Evolutionary conservation across 35 echinoderm and acorn worm genomes (phyloP).

Genomic region (Eucidaris tribuloides): DNA sequence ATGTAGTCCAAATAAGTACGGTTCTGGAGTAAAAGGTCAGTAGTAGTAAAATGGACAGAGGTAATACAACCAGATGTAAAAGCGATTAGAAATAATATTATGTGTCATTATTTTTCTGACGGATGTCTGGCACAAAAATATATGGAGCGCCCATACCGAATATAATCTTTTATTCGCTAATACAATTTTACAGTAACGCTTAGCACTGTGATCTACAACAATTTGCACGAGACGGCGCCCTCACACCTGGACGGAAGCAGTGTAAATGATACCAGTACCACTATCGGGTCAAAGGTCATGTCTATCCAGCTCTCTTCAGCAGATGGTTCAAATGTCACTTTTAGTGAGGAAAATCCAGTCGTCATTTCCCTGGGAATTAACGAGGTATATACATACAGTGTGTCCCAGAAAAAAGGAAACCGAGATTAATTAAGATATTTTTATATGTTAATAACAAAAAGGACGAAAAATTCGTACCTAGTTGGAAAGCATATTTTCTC

Average conservation of each 20-base stretch:
- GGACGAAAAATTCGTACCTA: background rate
- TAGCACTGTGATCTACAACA: background rate
- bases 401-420: too few relatives aligned
- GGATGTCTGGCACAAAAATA: too few relatives aligned
- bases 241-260: background rate
- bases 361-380: background rate
- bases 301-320: background rate
- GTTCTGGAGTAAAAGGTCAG: background rate
- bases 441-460: too few relatives aligned
- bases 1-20: too few relatives aligned
- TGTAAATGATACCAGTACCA: background rate
- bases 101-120: too few relatives aligned
- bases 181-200: background rate
- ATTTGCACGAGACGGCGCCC: background rate
- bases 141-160: too few relatives aligned
- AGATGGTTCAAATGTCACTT: slow-evolving; percentile 16
- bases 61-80: background rate
- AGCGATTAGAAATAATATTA: background rate
- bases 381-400: too few relatives aligned
- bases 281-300: slow-evolving; percentile 43
- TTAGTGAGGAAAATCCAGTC: slow-evolving; percentile 8
- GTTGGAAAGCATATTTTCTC: too few relatives aligned
- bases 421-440: too few relatives aligned
- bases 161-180: background rate
- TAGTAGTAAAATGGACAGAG: background rate